Evolutionary conservation across 2,797 vertebrate genomes (phyloP).

Genomic region (Urosaurus nigricauda): DNA sequence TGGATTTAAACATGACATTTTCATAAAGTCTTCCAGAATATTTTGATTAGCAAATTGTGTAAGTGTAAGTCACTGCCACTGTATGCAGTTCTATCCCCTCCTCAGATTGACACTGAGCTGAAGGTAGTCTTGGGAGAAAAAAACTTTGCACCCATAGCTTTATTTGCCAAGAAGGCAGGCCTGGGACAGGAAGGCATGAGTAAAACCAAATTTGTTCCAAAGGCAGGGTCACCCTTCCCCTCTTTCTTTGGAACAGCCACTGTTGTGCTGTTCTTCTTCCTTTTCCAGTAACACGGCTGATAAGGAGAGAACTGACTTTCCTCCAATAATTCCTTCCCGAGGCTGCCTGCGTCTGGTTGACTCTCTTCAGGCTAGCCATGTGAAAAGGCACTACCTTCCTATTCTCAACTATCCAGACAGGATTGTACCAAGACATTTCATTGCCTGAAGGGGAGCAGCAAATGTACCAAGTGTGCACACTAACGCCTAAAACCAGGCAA

Average conservation of each 20-base stretch:
- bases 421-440: too few species aligned
- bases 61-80: too few species aligned
- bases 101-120: not conserved
- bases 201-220: constrained; percentile 17
- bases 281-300: rapidly evolving
- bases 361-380: not conserved
- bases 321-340: constrained; percentile 22
- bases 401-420: not conserved
- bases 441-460: too few species aligned
- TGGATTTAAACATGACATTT: too few species aligned
- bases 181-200: not conserved
- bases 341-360: not conserved
- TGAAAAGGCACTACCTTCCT: not conserved
- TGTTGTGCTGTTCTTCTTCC: not conserved
- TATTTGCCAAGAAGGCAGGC: not conserved
- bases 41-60: too few species aligned
- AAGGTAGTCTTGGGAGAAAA: not conserved
- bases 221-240: not conserved
- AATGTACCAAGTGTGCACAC: too few species aligned
- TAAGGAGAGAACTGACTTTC: constrained; percentile 55
- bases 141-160: not conserved
- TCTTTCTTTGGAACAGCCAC: constrained; percentile 13
- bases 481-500: too few species aligned
- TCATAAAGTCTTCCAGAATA: too few species aligned
- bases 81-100: too few species aligned